Base-by-base conservation (phyloP, 2,113 vertebrate genomes). In the Pagrus major region DNA sequence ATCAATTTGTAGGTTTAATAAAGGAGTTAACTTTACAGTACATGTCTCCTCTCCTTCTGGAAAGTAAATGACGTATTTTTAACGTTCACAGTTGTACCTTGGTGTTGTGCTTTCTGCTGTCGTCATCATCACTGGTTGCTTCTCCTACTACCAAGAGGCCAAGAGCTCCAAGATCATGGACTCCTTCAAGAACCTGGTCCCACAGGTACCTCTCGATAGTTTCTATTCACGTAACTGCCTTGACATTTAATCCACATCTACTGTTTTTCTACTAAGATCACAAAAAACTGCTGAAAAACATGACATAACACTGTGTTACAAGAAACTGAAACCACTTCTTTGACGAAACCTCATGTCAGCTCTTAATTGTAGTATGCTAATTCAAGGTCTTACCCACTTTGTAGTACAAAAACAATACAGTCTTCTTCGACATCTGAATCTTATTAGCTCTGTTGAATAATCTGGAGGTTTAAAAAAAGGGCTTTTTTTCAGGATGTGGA, bases 111-210 rank as follows among this genome's bases (percentile, higher is more conserved):
- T 99, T 2, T 92, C 97, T 1, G 97, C 95, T 73, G 98, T 99
- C 0, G 98, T 99, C 89, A 98, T 99, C 93, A 96, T 99, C 90
- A 99, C 97, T n/a, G 97, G 97, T 4, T 99, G 97, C 74, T 99
- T 96, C 93, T 98, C 97, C 35, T 99, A 99, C 76, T 98, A 98
- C 87, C 97, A 98, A 96, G 98, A 99, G 86, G 97, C 97, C 16
- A 99, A 99, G 89, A 99, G 98, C 89, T 99, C 97, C 10, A 99
- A 96, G 92, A 99, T 99, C 90, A 99, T 99, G 98, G 98, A 99
- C 31, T 99, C 98, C 51, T 99, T 99, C 94, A 99, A 98, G 91
- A 99, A 99, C 86, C 94, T 99, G 94, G 98, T 99, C 56, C 98
- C 97, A 88, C 97, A 98, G 96, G 97, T 99, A 93, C 67, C 23